Evolutionary conservation across 1,140 invertebrate genomes (phyloP).

Genomic region (Brachionus rotundiformis): DNA sequence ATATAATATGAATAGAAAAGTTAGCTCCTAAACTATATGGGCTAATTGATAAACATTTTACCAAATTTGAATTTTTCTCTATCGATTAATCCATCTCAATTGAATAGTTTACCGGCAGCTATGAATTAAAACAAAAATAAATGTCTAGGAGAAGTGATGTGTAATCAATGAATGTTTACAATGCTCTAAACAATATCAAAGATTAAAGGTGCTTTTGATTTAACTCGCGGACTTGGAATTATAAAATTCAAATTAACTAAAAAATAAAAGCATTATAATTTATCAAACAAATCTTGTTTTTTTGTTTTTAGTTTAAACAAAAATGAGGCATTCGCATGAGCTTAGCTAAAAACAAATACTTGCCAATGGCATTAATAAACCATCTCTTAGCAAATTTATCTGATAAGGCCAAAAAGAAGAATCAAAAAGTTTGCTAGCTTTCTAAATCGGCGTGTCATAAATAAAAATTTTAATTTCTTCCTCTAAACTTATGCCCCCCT

Average conservation of each 20-base stretch:
- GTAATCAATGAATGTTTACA: constrained; percentile 10
- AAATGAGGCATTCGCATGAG: neutral
- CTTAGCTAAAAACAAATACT: neutral
- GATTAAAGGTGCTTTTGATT: neutral
- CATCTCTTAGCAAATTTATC: too few relatives aligned
- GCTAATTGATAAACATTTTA: neutral
- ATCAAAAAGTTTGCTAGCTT: constrained; percentile 2
- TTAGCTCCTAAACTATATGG: neutral
- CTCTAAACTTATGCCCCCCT: neutral
- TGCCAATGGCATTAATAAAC: too few relatives aligned
- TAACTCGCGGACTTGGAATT: neutral
- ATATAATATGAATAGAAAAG: neutral
- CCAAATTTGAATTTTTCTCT: neutral
- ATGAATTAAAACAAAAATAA: neutral
- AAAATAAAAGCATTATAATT: neutral
- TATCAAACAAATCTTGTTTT: neutral
- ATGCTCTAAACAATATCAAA: neutral
- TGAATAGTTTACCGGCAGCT: neutral
- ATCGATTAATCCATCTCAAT: neutral
- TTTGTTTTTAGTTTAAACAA: neutral
- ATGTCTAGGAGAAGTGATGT: neutral
- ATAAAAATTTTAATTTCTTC: neutral
- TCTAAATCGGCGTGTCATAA: neutral
- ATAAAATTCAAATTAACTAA: neutral
- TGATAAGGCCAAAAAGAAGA: neutral